These are phyloP conservation scores for Cydia strobilella DNA, from an alignment of 1,140 invertebrate species.

Conservation along the genomic window DNA sequence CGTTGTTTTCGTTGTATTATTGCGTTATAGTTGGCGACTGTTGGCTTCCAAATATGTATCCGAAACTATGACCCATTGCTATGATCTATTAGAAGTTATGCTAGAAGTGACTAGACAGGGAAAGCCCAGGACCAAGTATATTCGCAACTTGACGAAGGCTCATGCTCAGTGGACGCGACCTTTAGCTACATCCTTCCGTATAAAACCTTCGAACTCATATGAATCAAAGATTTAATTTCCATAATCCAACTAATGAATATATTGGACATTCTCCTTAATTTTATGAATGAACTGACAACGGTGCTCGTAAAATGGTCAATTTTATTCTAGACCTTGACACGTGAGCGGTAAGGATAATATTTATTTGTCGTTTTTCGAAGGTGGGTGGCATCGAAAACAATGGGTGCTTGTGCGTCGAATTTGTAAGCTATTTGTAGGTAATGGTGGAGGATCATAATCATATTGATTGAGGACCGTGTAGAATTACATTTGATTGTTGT, in stretches of 20 bases:
- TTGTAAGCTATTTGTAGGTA: not conserved
- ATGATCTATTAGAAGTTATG: no score
- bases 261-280: conserved; percentile 19
- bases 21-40: no score
- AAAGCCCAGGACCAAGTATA: no score
- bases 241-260: conserved; percentile 6
- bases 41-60: no score
- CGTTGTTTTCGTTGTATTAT: no score
- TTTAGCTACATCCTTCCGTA: not conserved
- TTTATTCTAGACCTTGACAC: conserved; percentile 21
- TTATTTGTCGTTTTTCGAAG: not conserved
- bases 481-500: no score
- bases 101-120: no score
- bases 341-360: not conserved
- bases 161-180: no score
- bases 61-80: no score
- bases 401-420: not conserved
- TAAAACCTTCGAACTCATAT: not conserved
- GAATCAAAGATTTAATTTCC: not conserved
- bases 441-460: not conserved
- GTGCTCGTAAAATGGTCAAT: not conserved
- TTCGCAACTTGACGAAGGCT: no score
- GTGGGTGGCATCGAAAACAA: not conserved
- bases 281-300: not conserved
- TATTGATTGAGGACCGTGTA: not conserved